A percentile compares a stretch with the other conserved stretches of the same genome.
Conservation (phyloP, 2,888 invertebrate species). For the Atrina japonica region DNA sequence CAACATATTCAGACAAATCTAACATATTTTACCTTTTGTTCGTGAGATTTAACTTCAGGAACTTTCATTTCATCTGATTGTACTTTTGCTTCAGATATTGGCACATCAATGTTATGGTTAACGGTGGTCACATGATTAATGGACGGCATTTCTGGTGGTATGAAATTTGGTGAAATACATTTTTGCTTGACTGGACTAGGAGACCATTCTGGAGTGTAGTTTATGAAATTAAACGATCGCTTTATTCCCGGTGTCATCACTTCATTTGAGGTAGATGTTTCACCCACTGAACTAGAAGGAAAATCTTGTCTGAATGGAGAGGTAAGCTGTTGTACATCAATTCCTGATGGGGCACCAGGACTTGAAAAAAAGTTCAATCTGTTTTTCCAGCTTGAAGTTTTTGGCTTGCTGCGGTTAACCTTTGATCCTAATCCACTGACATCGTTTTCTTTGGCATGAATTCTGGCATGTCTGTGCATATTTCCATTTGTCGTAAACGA, state of each 20-base stretch:
- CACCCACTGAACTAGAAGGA: constrained; percentile 1
- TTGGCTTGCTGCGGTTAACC: constrained; percentile 41
- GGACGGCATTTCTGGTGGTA: constrained; percentile 4
- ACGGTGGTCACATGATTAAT: too few relatives aligned
- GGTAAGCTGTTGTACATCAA: too few relatives aligned
- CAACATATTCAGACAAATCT: too few relatives aligned
- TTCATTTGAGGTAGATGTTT: constrained; percentile 18
- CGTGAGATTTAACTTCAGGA: too few relatives aligned
- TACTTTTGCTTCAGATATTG: too few relatives aligned
- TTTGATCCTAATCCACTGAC: constrained; percentile 45
- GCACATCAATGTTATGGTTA: too few relatives aligned
- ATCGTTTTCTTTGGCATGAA: constrained; percentile 83
- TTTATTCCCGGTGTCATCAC: constrained; percentile 48
- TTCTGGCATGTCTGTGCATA: constrained; percentile 91
- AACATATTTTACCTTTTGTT: too few relatives aligned
- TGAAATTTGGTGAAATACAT: neutral
- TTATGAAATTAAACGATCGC: constrained; percentile 51
- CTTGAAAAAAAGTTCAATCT: constrained; percentile 3
- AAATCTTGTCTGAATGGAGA: constrained; percentile 11
- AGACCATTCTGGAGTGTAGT: constrained; percentile 49
- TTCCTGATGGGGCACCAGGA: too few relatives aligned
- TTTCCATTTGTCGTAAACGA: constrained; percentile 93
- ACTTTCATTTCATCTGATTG: too few relatives aligned
- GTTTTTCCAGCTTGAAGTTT: constrained; percentile 52
- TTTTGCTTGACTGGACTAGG: constrained; percentile 44